These are phyloP conservation scores for Crenichthys baileyi DNA, from an alignment of 2,797 vertebrate species.

Conservation along the genomic window DNA sequence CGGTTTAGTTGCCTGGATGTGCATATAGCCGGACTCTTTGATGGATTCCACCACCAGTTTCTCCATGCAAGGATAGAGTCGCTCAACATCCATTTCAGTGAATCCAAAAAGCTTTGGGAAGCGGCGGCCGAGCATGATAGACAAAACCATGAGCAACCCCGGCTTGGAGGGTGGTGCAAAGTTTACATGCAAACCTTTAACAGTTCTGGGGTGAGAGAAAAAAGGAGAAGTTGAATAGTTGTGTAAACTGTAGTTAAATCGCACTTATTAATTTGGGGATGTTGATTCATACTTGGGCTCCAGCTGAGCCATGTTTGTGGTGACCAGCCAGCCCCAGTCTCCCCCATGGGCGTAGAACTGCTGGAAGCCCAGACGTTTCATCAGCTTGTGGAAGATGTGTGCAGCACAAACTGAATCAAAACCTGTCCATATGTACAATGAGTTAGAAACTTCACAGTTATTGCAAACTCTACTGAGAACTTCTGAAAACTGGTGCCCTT, in stretches of 20 bases:
- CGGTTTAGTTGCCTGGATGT: constrained; percentile 91
- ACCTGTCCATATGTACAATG: constrained; percentile 65
- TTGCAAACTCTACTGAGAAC: neutral
- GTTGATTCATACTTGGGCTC: constrained; percentile 81
- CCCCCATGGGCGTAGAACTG: constrained; percentile 89
- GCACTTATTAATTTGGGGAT: neutral
- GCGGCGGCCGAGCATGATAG: constrained; percentile 79
- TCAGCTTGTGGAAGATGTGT: constrained; percentile 88
- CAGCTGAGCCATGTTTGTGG: constrained; percentile 88
- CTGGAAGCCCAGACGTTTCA: constrained; percentile 87
- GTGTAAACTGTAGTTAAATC: neutral
- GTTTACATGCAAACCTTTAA: constrained; percentile 88
- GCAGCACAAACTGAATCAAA: constrained; percentile 84
- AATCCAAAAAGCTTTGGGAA: constrained; percentile 86
- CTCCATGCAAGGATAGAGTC: constrained; percentile 78
- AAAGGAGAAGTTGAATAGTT: neutral
- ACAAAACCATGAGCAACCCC: constrained; percentile 53
- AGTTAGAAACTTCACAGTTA: neutral
- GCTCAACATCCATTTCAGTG: constrained; percentile 75
- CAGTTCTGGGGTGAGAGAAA: constrained; percentile 56
- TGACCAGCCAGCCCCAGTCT: constrained; percentile 87
- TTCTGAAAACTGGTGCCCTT: neutral
- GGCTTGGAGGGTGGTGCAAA: constrained; percentile 52
- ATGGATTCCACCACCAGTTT: constrained; percentile 76
- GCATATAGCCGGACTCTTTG: constrained; percentile 88